phyloP scores from a whole-genome alignment of 2,888 invertebrate genomes.

The Brassicogethes aeneus region DNA sequence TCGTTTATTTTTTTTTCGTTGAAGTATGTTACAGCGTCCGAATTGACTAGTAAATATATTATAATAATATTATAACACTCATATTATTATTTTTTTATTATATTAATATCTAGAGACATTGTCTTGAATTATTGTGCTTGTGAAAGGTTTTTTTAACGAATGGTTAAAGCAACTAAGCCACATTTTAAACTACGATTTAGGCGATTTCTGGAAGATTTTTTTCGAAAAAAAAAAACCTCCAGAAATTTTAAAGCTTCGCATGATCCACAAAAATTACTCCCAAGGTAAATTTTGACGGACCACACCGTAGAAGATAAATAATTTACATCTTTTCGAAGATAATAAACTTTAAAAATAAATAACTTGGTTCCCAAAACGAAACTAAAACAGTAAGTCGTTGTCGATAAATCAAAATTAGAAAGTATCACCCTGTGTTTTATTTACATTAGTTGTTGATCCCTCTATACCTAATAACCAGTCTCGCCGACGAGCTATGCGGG shows the following conservation, averaged over 20 bases:
- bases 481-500: constrained; percentile 40
- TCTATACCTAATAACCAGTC: constrained; percentile 31
- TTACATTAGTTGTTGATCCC: constrained; percentile 37
- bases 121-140: constrained; percentile 42
- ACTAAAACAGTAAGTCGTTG: no score
- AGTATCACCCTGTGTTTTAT: constrained; percentile 42
- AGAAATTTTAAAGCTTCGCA: no score
- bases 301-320: no score
- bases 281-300: no score
- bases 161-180: constrained; percentile 24
- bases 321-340: no score
- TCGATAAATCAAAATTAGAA: constrained; percentile 21
- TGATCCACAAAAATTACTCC: no score
- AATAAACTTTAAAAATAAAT: no score
- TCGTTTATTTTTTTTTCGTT: constrained; percentile 3
- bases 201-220: no score
- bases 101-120: constrained; percentile 38
- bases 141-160: constrained; percentile 33
- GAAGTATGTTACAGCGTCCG: constrained; percentile 26
- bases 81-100: constrained; percentile 29
- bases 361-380: constrained; percentile 8
- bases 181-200: no score
- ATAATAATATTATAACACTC: constrained; percentile 30
- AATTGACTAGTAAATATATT: constrained; percentile 39
- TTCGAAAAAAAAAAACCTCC: no score